Evolutionary conservation across 2,113 vertebrate genomes (phyloP).

Genomic region (Dryoscopus gambensis): DNA sequence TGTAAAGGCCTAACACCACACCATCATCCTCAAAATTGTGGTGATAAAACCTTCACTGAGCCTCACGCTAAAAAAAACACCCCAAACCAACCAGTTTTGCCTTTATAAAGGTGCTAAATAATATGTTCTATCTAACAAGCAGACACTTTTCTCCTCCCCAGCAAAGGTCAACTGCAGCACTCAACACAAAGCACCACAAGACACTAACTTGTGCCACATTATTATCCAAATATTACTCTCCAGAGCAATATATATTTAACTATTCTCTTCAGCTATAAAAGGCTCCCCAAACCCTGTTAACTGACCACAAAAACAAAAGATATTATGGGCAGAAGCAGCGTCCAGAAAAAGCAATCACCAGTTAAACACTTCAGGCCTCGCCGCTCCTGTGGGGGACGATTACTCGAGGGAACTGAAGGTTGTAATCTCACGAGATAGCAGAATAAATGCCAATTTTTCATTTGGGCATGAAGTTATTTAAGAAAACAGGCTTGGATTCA

Average conservation of each 20-base stretch:
- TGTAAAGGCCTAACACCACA: background rate
- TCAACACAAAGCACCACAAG: background rate
- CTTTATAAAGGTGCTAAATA: background rate
- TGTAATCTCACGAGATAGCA: background rate
- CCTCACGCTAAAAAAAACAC: background rate
- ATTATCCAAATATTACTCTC: slow-evolving; percentile 38
- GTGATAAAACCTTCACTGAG: background rate
- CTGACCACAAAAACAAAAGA: slow-evolving; percentile 29
- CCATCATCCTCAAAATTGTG: background rate
- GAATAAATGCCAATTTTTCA: slow-evolving; percentile 1
- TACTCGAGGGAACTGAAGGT: background rate
- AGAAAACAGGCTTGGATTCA: background rate
- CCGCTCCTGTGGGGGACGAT: background rate
- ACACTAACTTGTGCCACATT: background rate
- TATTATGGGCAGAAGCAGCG: background rate
- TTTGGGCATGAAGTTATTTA: background rate
- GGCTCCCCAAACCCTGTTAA: slow-evolving; percentile 11
- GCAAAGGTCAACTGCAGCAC: slow-evolving; percentile 42
- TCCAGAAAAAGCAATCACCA: slow-evolving; percentile 4
- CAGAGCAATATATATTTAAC: slow-evolving; percentile 22
- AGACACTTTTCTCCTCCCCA: background rate
- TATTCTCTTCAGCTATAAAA: slow-evolving; percentile 13
- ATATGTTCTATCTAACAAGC: background rate
- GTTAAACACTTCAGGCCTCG: background rate
- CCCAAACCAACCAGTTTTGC: background rate